Conservation (phyloP, 2,113 vertebrate genomes). For the Pedionomus torquatus region DNA sequence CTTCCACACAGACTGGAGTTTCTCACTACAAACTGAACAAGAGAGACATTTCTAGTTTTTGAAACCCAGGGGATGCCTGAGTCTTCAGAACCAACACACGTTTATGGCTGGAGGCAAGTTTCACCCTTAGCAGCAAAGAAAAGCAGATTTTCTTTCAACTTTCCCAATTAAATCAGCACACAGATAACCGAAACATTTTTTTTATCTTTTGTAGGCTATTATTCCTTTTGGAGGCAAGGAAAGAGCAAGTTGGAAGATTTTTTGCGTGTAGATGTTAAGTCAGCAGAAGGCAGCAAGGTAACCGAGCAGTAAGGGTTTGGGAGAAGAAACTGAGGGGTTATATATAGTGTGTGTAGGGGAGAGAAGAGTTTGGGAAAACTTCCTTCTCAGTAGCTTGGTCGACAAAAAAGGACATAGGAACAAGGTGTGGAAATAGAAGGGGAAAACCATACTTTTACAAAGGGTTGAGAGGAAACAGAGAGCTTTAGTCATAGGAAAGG, state of each 20-base stretch:
- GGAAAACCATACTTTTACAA: neutral
- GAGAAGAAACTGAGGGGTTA: neutral
- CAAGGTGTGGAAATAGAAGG: neutral
- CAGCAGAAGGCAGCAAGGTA: neutral
- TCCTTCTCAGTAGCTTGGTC: neutral
- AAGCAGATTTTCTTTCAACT: neutral
- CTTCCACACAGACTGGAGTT: neutral
- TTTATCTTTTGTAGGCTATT: neutral
- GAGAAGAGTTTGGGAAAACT: neutral
- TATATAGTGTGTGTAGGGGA: fast-evolving
- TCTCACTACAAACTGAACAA: neutral
- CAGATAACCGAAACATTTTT: neutral
- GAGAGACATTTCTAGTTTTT: neutral
- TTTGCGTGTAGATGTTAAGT: neutral
- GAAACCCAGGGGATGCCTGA: neutral
- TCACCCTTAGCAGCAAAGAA: neutral
- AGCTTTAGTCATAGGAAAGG: neutral
- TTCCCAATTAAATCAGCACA: neutral
- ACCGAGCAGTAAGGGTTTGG: neutral
- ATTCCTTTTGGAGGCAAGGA: neutral
- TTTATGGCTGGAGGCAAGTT: neutral
- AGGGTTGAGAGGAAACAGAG: neutral
- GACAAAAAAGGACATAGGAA: neutral
- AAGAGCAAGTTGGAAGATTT: neutral
- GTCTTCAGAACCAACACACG: neutral